Base-by-base conservation (phyloP, 2,888 invertebrate genomes). In the Macaria notata region DNA sequence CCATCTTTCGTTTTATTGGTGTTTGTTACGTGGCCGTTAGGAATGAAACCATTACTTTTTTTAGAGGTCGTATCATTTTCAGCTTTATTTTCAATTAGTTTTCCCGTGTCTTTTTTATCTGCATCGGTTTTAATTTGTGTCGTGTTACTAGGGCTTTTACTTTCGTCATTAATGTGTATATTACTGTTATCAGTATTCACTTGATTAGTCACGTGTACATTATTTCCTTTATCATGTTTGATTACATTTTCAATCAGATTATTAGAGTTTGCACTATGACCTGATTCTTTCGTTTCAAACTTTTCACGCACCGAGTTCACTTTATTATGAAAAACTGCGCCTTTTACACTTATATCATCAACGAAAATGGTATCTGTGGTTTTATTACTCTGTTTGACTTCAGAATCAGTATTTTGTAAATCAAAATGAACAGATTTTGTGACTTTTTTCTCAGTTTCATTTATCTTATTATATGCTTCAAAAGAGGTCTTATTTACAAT, bases 321-420 rank as follows among this genome's bases (percentile, higher is more conserved):
- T 44, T 44, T 50, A 30, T 50, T 50, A n/a, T 50, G 43, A 45
- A 50, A 44, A 3, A 50, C 44, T n/a, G 43, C 3, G 1, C 44
- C 50, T 30, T 50, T 33, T 3, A 43, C 19, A 33, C 43, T 44
- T 1, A 19, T 19, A 19, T 19, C 19, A 19, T 19, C 19, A 19
- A 2, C 19, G 2, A 19, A 19, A 1, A 19, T 2, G 19, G 19
- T 19, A 44, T 41, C 41, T 8, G 43, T 50, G 4, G n/a, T 44
- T 36, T 44, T 30, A 31, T 33, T 2, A 42, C 9, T 31, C 9
- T 9, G 1, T 38, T 50, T 50, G 29, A 1, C 5, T 3, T 43
- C 42, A 9, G 9, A 4, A 5, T 42, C 33, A 1, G 3, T 3
- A 33, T 38, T 50, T 50, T 44, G 6, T 29, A 29, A n/a, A n/a